phyloP scores from a whole-genome alignment of 2,113 vertebrate species.

The Puffinus mauretanicus region DNA sequence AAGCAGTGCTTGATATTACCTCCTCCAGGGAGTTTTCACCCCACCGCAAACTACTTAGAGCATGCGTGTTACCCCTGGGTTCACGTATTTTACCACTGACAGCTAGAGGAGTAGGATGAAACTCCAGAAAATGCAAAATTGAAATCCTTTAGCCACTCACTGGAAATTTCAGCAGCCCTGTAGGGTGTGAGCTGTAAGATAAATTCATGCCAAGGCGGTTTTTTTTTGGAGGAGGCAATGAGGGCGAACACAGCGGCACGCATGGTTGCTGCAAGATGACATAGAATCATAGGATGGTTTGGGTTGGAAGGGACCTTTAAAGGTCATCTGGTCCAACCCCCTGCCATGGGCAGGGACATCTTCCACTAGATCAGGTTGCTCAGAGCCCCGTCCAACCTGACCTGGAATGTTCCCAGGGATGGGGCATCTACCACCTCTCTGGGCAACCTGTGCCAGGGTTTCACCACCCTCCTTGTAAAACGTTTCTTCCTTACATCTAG shows the following conservation, averaged over 20 bases:
- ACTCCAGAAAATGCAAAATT: not conserved
- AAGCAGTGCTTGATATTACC: not conserved
- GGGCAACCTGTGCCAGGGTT: too few species aligned
- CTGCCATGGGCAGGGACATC: not conserved
- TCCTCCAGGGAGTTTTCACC: not conserved
- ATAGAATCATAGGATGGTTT: not conserved
- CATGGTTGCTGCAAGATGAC: not conserved
- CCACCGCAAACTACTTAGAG: not conserved
- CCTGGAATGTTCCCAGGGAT: too few species aligned
- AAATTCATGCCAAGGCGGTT: not conserved
- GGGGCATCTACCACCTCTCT: too few species aligned
- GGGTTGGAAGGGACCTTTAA: not conserved
- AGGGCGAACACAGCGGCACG: accelerated
- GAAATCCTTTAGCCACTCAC: not conserved
- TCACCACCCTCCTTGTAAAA: too few species aligned
- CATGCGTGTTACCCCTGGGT: accelerated
- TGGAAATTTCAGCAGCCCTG: not conserved
- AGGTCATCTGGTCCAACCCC: not conserved
- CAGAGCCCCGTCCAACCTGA: too few species aligned
- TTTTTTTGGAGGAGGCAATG: not conserved
- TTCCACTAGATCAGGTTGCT: too few species aligned
- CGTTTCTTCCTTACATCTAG: too few species aligned
- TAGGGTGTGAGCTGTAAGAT: not conserved
- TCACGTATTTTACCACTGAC: not conserved
- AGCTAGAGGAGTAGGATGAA: not conserved